phyloP scores from a whole-genome alignment of 64 coral and sea anemone genomes.

The Dendronephthya gigantea region DNA sequence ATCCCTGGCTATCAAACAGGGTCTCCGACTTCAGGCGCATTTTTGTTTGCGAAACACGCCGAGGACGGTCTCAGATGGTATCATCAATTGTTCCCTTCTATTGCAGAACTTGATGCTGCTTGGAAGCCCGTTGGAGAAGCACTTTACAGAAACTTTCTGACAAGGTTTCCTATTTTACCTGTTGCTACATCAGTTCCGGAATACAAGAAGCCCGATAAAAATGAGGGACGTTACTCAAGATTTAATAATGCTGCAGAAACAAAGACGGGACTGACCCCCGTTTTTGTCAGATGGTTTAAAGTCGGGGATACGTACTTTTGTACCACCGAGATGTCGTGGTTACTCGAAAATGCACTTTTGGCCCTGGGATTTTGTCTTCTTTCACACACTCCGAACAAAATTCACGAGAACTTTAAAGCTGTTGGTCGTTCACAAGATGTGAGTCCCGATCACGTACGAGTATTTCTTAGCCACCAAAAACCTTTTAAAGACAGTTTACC shows the following conservation, averaged over 20 bases:
- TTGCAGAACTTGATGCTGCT: background rate
- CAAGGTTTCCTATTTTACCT: background rate
- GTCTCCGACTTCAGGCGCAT: background rate
- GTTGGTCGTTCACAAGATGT: background rate
- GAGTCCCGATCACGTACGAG: background rate
- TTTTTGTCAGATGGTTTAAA: background rate
- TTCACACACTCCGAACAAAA: background rate
- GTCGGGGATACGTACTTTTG: background rate
- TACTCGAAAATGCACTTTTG: background rate
- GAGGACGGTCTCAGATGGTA: background rate
- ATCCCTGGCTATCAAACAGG: background rate
- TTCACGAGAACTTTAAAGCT: background rate
- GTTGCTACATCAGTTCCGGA: background rate
- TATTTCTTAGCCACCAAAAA: background rate
- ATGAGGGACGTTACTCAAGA: too few relatives aligned
- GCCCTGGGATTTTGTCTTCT: background rate
- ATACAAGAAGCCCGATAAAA: background rate
- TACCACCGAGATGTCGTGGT: background rate
- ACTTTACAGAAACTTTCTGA: background rate
- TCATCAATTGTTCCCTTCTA: background rate
- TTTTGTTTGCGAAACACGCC: background rate
- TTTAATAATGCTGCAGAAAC: too few relatives aligned
- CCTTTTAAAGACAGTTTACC: conserved; percentile 29
- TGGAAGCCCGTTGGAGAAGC: conserved; percentile 11
- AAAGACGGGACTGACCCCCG: background rate